Conservation (phyloP, 2,888 invertebrate genomes). For the Drosophila ezoana region DNA sequence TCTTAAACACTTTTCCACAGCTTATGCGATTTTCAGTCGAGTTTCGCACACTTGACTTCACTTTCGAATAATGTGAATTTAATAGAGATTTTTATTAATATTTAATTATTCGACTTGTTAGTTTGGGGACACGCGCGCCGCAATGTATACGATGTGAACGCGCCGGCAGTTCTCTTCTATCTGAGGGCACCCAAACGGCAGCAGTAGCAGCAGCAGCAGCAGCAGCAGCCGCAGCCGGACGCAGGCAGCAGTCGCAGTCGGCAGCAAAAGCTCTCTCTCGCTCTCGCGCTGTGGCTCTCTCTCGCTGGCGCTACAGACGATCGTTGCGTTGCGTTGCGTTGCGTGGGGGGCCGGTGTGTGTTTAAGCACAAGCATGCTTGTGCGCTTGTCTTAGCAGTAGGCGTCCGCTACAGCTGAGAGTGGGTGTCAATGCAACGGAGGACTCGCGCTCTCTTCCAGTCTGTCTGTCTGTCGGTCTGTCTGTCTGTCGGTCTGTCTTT, state of each 20-base stretch:
- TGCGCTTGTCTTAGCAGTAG: slow-evolving; percentile 25
- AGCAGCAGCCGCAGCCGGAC: background rate
- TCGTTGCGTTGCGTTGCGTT: slow-evolving; percentile 38
- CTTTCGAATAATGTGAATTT: background rate
- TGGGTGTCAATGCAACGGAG: slow-evolving; percentile 33
- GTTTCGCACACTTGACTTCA: slow-evolving; percentile 17
- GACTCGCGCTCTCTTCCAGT: slow-evolving; percentile 12
- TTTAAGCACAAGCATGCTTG: slow-evolving; percentile 51
- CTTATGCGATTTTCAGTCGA: background rate
- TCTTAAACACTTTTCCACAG: slow-evolving; percentile 10
- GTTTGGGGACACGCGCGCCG: slow-evolving; percentile 29
- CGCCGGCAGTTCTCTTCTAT: slow-evolving; percentile 71
- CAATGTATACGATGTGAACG: slow-evolving; percentile 44
- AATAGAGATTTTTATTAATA: background rate
- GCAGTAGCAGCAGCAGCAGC: slow-evolving; percentile 15
- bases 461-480: slow-evolving; percentile 5
- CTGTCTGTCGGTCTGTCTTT: background rate
- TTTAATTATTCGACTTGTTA: slow-evolving; percentile 5
- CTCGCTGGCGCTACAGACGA: slow-evolving; percentile 19
- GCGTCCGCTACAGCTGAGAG: slow-evolving; percentile 15
- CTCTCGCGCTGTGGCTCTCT: slow-evolving; percentile 11
- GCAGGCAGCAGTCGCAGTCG: background rate
- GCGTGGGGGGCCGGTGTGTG: slow-evolving; percentile 39
- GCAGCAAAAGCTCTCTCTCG: slow-evolving; percentile 35
- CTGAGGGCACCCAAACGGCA: slow-evolving; percentile 48